Evolutionary conservation across 2,888 invertebrate genomes (phyloP).

Genomic region (Gymnocheta viridis): DNA sequence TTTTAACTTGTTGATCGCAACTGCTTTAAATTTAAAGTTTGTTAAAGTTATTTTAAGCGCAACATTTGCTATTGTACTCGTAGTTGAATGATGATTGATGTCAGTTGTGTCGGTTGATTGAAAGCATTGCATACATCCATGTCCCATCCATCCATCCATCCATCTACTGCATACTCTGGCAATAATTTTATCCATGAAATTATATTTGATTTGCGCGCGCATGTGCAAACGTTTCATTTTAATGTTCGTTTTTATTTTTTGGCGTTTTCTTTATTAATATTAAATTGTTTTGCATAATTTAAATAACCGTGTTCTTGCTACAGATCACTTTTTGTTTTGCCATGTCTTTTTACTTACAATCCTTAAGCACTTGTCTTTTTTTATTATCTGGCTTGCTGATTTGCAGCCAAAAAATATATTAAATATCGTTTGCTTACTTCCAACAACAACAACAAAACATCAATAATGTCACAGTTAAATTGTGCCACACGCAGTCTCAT

Average conservation of each 20-base stretch:
- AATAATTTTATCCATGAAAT: conserved; percentile 46
- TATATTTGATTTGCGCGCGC: conserved; percentile 44
- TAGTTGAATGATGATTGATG: conserved; percentile 77
- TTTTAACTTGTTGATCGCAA: conserved; percentile 15
- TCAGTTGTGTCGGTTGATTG: conserved; percentile 79
- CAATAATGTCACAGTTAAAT: not conserved
- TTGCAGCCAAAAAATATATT: conserved; percentile 27
- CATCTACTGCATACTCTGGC: not conserved
- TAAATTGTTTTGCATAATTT: conserved; percentile 37
- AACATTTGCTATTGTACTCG: conserved; percentile 24
- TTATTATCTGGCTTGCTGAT: conserved; percentile 37
- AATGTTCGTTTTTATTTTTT: conserved; percentile 64
- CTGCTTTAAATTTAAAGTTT: conserved; percentile 9
- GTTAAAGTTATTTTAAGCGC: conserved; percentile 21
- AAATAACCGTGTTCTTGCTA: not conserved
- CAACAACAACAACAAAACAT: not conserved
- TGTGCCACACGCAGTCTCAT: conserved; percentile 52
- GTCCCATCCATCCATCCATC: conserved; percentile 20
- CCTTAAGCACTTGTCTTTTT: conserved; percentile 48
- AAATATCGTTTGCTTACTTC: not conserved
- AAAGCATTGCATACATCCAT: conserved; percentile 74
- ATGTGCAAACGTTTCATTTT: conserved; percentile 41
- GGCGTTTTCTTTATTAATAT: conserved; percentile 52
- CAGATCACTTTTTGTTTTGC: not conserved
- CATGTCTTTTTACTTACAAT: not conserved